Evolutionary conservation across 2,113 vertebrate species (phyloP).

Genomic region (Ursus arctos): DNA sequence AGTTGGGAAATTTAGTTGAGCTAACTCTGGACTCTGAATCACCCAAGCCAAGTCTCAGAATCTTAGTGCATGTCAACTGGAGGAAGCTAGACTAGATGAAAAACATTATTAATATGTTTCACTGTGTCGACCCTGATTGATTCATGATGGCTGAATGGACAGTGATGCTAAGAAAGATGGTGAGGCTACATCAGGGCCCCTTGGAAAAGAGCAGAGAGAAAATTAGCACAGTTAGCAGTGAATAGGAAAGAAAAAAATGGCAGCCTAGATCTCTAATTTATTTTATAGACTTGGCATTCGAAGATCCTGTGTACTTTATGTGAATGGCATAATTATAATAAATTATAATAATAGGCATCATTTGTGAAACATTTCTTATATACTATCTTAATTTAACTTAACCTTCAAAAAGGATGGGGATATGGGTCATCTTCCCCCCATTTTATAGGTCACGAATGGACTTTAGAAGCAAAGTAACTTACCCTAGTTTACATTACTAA

Average conservation of each 20-base stretch:
- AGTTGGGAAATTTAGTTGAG: not conserved
- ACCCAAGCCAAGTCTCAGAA: not conserved
- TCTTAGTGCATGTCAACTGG: not conserved
- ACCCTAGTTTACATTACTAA: not conserved
- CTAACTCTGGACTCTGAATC: not conserved
- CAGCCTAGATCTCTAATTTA: not conserved
- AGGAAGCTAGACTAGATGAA: slow-evolving; percentile 12
- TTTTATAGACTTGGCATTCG: not conserved
- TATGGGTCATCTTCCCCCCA: not conserved
- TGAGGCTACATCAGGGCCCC: not conserved
- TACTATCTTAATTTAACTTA: slow-evolving; percentile 31
- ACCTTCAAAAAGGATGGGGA: not conserved
- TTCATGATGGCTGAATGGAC: not conserved
- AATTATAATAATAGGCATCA: not conserved
- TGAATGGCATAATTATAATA: slow-evolving; percentile 1
- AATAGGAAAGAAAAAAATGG: not conserved
- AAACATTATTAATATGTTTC: not conserved
- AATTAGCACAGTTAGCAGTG: not conserved
- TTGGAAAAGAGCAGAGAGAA: not conserved
- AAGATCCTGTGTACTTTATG: not conserved
- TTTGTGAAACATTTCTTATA: not conserved
- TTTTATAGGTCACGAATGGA: slow-evolving; percentile 6
- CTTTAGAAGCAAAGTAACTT: slow-evolving; percentile 1
- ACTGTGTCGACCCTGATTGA: not conserved
- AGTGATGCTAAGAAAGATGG: not conserved